phyloP scores from a whole-genome alignment of 2,113 vertebrate genomes.

The Bos taurus region DNA sequence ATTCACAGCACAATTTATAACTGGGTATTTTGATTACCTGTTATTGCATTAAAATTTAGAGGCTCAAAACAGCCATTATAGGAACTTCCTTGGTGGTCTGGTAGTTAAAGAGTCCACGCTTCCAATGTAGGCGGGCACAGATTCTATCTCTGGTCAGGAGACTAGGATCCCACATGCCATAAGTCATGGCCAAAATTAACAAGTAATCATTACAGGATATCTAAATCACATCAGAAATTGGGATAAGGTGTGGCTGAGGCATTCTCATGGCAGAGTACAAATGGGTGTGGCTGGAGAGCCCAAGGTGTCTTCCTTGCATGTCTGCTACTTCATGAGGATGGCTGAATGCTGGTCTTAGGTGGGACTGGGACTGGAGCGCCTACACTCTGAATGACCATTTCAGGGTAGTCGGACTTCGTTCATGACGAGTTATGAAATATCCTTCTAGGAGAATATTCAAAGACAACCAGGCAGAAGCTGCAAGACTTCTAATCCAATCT shows the following conservation, averaged over 20 bases:
- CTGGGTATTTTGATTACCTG: neutral
- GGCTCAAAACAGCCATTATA: neutral
- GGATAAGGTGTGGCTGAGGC: neutral
- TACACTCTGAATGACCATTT: neutral
- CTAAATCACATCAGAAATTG: neutral
- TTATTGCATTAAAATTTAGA: neutral
- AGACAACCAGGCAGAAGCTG: neutral
- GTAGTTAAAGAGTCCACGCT: neutral
- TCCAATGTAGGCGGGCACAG: fast-evolving
- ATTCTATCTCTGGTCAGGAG: neutral
- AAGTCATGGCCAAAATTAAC: neutral
- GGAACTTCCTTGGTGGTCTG: neutral
- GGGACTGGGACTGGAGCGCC: neutral
- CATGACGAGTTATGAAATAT: neutral
- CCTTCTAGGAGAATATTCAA: neutral
- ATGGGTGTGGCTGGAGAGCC: neutral
- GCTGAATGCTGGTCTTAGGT: neutral
- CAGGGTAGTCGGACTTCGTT: neutral
- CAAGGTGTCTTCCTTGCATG: neutral
- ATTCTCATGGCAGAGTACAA: neutral
- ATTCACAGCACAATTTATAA: neutral
- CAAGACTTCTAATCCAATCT: neutral
- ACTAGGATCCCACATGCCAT: neutral
- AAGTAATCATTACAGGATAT: neutral
- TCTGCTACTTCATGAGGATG: neutral